These are phyloP conservation scores for Drosophila greeni DNA, from an alignment of 2,888 invertebrate species.

Conservation along the genomic window DNA sequence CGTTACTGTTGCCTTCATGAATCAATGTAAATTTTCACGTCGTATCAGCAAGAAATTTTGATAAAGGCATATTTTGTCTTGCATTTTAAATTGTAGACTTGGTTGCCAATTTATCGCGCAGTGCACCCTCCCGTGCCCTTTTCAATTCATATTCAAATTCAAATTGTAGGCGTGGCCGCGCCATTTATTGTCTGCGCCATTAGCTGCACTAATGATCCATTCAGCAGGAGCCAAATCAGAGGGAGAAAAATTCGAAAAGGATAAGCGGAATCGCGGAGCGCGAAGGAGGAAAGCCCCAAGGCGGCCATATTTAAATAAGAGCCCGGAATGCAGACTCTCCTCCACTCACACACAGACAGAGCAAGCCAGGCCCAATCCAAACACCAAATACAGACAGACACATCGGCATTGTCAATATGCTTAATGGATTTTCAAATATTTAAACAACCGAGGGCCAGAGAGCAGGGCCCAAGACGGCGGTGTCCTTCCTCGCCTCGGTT, in stretches of 20 bases:
- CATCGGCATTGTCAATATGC: slow-evolving; percentile 70
- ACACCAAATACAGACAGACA: slow-evolving; percentile 35
- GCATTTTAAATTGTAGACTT: background rate
- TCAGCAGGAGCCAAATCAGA: slow-evolving; percentile 51
- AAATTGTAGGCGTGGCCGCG: slow-evolving; percentile 58
- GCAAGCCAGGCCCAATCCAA: background rate
- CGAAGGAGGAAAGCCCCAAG: slow-evolving; percentile 24
- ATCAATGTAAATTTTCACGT: background rate
- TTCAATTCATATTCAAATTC: slow-evolving; percentile 72
- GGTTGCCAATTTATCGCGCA: background rate
- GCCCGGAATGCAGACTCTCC: slow-evolving; percentile 26
- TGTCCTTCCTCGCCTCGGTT: slow-evolving; percentile 1
- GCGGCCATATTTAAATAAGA: slow-evolving; percentile 51
- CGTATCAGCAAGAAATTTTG: background rate
- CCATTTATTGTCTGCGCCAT: slow-evolving; percentile 73
- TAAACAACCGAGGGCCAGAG: slow-evolving; percentile 57
- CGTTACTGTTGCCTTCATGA: background rate
- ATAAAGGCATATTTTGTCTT: background rate
- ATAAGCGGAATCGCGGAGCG: slow-evolving; percentile 28
- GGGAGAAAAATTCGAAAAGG: background rate
- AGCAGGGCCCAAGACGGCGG: slow-evolving; percentile 43
- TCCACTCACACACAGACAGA: slow-evolving; percentile 6
- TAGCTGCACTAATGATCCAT: slow-evolving; percentile 73
- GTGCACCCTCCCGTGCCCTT: slow-evolving; percentile 7
- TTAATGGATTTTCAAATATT: slow-evolving; percentile 75